Base-by-base conservation (phyloP, 1,140 invertebrate species). In the Campoletis sonorensis region DNA sequence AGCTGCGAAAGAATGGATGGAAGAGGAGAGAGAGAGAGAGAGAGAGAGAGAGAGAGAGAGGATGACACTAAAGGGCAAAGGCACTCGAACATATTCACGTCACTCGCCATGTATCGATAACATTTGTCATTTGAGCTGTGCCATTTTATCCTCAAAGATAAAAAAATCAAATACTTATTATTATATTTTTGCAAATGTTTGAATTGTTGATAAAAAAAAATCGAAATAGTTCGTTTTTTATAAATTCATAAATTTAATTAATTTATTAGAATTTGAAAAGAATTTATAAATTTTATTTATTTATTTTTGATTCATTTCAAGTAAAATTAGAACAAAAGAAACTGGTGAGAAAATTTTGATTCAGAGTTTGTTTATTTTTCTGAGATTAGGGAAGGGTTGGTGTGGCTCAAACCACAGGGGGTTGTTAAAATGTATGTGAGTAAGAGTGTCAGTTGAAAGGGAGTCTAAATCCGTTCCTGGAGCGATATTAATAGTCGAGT, bases 31-130 rank as follows among this genome's bases (percentile, higher is more conserved):
- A 67, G 23, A 67, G 64, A 67, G 64, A 67, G 64, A 67, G 26
- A 27, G 67, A 70, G 67, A 70, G 26, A n/a, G n/a, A 67, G 64
- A 67, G 64, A 67, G 26, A 27, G 67, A 70, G 67, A 70, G 26
- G 16, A 70, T 70, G 67, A 21, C 76, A 61, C 76, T 81, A 84
- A 85, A 64, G 84, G 80, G 84, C 80, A 79, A 81, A 54, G 84
- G 80, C 83, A 84, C 73, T 77, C 80, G 77, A 68, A 37, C 72
- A 86, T 87, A 88, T 90, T 87, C 84, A 85, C 90, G 90, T 90
- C 90, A 91, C 80, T 87, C 88, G 85, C 89, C 84, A 86, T 87
- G 86, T 87, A 88, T 89, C 89, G 84, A 90, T 90, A 89, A 88
- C 87, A 87, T 89, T 88, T 88, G 87, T 90, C 89, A 90, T 81